Evolutionary conservation across 2,797 vertebrate genomes (phyloP).

Genomic region (Lithobates sylvaticus): DNA sequence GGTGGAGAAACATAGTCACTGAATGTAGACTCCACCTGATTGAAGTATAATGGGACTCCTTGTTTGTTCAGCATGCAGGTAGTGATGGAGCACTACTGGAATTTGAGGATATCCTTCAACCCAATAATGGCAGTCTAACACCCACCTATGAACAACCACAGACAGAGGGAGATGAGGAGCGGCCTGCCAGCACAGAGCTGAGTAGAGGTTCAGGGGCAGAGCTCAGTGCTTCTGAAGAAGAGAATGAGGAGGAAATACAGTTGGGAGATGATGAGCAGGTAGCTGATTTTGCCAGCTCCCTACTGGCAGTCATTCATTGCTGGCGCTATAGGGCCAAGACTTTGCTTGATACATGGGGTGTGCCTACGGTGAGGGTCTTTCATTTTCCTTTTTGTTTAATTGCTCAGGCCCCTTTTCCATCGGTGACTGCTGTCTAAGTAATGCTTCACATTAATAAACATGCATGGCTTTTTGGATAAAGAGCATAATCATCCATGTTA

Average conservation of each 20-base stretch:
- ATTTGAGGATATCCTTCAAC: conserved; percentile 73
- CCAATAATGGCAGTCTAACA: conserved; percentile 72
- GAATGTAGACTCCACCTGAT: not conserved
- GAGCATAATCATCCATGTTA: not conserved
- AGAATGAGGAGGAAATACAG: conserved; percentile 82
- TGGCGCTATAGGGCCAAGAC: conserved; percentile 92
- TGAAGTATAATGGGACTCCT: conserved; percentile 31
- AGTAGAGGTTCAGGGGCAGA: conserved; percentile 71
- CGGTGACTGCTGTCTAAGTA: not conserved
- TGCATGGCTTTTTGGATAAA: conserved; percentile 23
- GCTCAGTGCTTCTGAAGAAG: conserved; percentile 71
- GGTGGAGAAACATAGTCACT: no score
- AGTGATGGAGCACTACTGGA: conserved; percentile 85
- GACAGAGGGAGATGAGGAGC: conserved; percentile 69
- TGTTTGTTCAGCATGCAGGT: conserved; percentile 83
- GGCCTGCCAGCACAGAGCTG: conserved; percentile 74
- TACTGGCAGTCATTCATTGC: conserved; percentile 92
- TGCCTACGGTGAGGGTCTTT: conserved; percentile 88
- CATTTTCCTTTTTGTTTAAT: conserved; percentile 65
- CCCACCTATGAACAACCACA: conserved; percentile 69
- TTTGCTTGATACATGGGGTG: conserved; percentile 92
- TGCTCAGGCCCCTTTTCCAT: conserved; percentile 62
- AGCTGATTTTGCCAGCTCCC: conserved; percentile 86
- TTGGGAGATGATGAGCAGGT: conserved; percentile 89
- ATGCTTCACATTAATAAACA: not conserved